A percentile compares a stretch with the other conserved stretches of the same genome.
Evolutionary conservation across 2,888 invertebrate genomes (phyloP).

Genomic region (Rhimphoctona megacephalus): DNA sequence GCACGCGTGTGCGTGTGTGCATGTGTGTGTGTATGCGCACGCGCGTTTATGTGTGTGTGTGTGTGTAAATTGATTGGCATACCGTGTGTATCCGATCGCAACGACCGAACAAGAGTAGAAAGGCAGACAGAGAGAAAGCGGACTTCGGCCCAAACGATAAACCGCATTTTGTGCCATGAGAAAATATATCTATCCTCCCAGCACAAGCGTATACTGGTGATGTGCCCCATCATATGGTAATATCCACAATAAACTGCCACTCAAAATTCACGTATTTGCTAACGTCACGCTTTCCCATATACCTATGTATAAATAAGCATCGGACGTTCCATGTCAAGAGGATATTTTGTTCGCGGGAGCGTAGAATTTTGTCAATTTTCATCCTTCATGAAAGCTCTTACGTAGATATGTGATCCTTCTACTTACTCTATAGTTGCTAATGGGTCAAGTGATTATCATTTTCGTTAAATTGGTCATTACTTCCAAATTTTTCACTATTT

Average conservation of each 20-base stretch:
- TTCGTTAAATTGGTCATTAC: not conserved
- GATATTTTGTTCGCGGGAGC: not conserved
- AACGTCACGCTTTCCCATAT: conserved; percentile 48
- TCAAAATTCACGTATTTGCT: conserved; percentile 64
- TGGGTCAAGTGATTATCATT: not conserved
- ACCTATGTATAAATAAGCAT: not conserved
- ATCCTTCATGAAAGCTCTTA: not conserved
- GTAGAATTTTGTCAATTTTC: not conserved
- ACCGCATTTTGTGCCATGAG: conserved; percentile 56
- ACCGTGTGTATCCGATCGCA: conserved; percentile 36
- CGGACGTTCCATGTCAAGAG: not conserved
- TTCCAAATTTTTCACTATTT: not conserved
- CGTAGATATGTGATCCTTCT: not conserved
- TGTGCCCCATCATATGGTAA: conserved; percentile 36
- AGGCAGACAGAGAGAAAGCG: not conserved
- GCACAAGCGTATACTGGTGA: conserved; percentile 5
- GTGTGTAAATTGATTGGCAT: conserved; percentile 46
- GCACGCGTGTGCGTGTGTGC: too few relatives aligned
- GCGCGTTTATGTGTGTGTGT: not conserved
- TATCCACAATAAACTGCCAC: conserved; percentile 68
- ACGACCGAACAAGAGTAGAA: conserved; percentile 27
- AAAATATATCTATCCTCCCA: conserved; percentile 57
- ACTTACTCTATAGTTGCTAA: not conserved
- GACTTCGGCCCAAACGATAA: conserved; percentile 52
- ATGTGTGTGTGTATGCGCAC: too few relatives aligned